Conservation (phyloP, 2,888 invertebrate genomes). For the Drosophila buzzatii region DNA sequence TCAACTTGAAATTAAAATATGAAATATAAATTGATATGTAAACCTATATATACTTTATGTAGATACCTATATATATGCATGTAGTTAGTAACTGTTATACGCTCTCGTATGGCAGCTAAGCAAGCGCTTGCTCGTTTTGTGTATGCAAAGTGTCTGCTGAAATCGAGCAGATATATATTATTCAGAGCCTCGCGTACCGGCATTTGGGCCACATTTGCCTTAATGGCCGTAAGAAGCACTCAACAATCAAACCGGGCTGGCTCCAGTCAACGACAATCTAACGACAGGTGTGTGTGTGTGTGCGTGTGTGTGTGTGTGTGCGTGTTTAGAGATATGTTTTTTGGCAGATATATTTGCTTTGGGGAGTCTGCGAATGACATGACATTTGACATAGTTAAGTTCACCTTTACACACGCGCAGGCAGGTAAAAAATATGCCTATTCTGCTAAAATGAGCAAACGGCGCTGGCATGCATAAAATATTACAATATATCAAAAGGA, state of each 20-base stretch:
- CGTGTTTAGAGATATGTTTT: slow-evolving; percentile 23
- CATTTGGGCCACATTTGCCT: slow-evolving; percentile 48
- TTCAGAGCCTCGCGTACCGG: slow-evolving; percentile 16
- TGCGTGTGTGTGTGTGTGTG: slow-evolving; percentile 3
- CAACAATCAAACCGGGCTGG: slow-evolving; percentile 43
- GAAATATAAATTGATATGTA: slow-evolving; percentile 3
- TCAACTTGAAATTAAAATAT: slow-evolving; percentile 5
- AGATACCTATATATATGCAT: not conserved
- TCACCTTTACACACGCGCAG: slow-evolving; percentile 25
- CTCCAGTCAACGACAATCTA: slow-evolving; percentile 48
- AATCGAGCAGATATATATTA: slow-evolving; percentile 24
- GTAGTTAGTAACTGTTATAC: slow-evolving; percentile 1
- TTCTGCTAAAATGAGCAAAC: slow-evolving; percentile 29
- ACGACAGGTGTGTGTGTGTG: slow-evolving; percentile 48
- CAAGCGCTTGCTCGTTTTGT: not conserved
- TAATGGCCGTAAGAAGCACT: slow-evolving; percentile 61
- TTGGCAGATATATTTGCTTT: slow-evolving; percentile 5
- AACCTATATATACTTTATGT: too few relatives aligned
- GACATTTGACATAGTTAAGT: slow-evolving; percentile 65
- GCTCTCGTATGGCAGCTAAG: not conserved
- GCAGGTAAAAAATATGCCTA: slow-evolving; percentile 7
- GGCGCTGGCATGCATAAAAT: slow-evolving; percentile 59
- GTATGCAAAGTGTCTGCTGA: slow-evolving; percentile 22
- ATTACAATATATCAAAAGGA: slow-evolving; percentile 72
- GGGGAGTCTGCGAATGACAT: slow-evolving; percentile 49